Conservation (phyloP, 2,113 vertebrate genomes). For the Ivindomyrus marchei region DNA sequence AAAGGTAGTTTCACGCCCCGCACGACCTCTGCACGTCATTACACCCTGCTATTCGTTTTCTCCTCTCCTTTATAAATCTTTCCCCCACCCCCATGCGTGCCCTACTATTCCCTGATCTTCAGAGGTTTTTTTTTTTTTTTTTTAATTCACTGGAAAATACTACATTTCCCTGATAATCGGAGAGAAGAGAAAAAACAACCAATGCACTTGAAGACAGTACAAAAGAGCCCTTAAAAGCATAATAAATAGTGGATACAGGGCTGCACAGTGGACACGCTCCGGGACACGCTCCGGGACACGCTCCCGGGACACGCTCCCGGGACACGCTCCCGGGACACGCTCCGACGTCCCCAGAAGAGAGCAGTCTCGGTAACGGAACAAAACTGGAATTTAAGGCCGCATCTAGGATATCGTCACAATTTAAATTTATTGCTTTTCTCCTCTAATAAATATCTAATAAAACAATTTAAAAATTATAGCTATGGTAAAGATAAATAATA, state of each 20-base stretch:
- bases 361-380: conserved; percentile 54
- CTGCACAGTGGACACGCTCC: conserved; percentile 43
- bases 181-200: conserved; percentile 50
- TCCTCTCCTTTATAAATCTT: conserved; percentile 27
- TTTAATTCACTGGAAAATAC: conserved; percentile 68
- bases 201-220: conserved; percentile 57
- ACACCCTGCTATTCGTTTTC: conserved; percentile 70
- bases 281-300: conserved; percentile 31
- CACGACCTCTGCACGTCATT: conserved; percentile 47
- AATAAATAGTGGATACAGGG: conserved; percentile 53
- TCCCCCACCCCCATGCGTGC: conserved; percentile 31
- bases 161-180: conserved; percentile 90
- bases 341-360: conserved; percentile 38
- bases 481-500: conserved; percentile 57
- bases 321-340: conserved; percentile 35
- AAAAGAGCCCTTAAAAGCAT: conserved; percentile 55
- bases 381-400: conserved; percentile 55
- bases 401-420: conserved; percentile 54
- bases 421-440: conserved; percentile 63
- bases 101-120: conserved; percentile 62
- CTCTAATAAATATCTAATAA: conserved; percentile 64
- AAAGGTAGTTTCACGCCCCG: conserved; percentile 46
- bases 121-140: conserved; percentile 58
- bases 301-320: conserved; percentile 30
- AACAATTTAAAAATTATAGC: conserved; percentile 45